Evolutionary conservation across 1,140 invertebrate species (phyloP), one percentile per base, ranked within the genome.

Genomic region (Contarinia nasturtii): DNA sequence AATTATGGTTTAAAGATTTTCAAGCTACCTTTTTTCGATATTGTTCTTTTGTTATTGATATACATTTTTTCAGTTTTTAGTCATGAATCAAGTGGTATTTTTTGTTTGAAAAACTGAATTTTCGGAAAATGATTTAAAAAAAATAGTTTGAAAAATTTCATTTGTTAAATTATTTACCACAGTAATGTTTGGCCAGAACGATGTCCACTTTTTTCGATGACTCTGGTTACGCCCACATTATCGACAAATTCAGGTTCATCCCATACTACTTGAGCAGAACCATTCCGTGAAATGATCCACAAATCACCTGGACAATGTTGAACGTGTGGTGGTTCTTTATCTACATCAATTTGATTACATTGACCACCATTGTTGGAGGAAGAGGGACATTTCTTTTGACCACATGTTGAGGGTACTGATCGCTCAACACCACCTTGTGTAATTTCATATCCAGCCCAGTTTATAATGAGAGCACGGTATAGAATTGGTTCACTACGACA

Each of bases 381-480:
- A 44, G 81, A 79, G 12, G 83, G 78, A 58, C 88, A 93, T 18
- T 82, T 75, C 56, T 83, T 74, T 60, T 92, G 83, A 2, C 89
- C 89, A 55, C 89, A 93, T 49, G 85, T 76, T 0, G 87, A 90
- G n/a, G 88, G 88, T 7, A 89, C 86, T 36, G 86, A 77, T 56
- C 87, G 73, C 66, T 93, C 88, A 27, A 93, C 87, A n/a, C 87
- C 88, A 38, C 89, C 88, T 36, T 74, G 59, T 1, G 82, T 80
- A 46, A 86, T 77, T 58, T 95, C 89, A 60, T 93, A 96, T 33
- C 89, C 89, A 14, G 86, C 79, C 88, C 91, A 96, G 34, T 88
- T 90, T 0, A 95, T 65, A 1, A 90, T 72, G 1, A 95, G 66
- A 11, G 84, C 84, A 51, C 78, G 75, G 57, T 89, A 92, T 7